phyloP scores from a whole-genome alignment of 2,888 invertebrate genomes.

The Dasysyrphus tricinctus region DNA sequence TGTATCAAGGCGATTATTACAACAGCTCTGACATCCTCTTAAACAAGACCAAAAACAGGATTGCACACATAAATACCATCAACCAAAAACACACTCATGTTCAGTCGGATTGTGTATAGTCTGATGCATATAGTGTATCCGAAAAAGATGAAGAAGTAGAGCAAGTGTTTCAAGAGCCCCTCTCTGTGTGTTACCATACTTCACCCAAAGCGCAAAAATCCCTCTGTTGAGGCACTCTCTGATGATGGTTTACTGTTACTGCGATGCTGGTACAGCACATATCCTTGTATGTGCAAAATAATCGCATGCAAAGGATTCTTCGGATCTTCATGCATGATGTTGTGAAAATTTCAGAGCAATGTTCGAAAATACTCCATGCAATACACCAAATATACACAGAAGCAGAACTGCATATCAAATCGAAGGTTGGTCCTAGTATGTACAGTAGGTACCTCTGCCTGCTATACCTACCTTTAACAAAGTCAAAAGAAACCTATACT shows the following conservation, averaged over 20 bases:
- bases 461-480: background rate
- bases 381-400: constrained; percentile 5
- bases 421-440: constrained; percentile 2
- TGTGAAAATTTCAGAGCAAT: constrained; percentile 58
- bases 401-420: constrained; percentile 1
- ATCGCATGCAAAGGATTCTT: constrained; percentile 45
- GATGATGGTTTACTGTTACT: background rate
- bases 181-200: constrained; percentile 31
- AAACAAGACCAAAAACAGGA: constrained; percentile 48
- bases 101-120: constrained; percentile 24
- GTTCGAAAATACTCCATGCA: constrained; percentile 17
- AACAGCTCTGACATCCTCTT: constrained; percentile 60
- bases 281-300: constrained; percentile 34
- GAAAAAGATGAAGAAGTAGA: constrained; percentile 20
- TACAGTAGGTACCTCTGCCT: background rate
- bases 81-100: constrained; percentile 51
- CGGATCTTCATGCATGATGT: constrained; percentile 32
- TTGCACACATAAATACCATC: constrained; percentile 46
- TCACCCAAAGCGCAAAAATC: constrained; percentile 38
- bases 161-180: constrained; percentile 37
- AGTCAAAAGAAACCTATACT: constrained; percentile 17
- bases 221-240: background rate
- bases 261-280: background rate
- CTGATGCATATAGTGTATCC: background rate
- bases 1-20: constrained; percentile 64